Percentiles rank a stretch among this genome's conserved stretches.
phyloP scores from a whole-genome alignment of 2,888 invertebrate species.

The Subacronicta megacephala region DNA sequence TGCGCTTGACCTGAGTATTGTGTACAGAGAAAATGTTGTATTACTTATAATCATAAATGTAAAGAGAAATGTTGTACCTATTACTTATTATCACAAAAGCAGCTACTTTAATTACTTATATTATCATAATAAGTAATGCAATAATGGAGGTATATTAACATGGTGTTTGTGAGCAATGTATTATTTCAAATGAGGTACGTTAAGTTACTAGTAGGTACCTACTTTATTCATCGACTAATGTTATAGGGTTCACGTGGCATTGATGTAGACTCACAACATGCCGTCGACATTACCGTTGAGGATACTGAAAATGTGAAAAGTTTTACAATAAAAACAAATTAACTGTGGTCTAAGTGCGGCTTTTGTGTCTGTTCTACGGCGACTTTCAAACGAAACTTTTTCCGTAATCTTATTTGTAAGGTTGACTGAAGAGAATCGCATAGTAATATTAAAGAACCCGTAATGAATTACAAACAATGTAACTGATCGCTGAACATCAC shows the following conservation, averaged over 20 bases:
- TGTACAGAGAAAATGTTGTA: conserved; percentile 11
- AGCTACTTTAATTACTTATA: not conserved
- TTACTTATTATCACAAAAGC: too few relatives aligned
- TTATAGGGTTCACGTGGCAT: conserved; percentile 45
- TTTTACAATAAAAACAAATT: conserved; percentile 86
- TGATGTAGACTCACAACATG: conserved; percentile 56
- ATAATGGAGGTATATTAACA: not conserved
- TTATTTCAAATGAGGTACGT: not conserved
- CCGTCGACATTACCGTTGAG: conserved; percentile 66
- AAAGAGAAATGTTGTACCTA: too few relatives aligned
- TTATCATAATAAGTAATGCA: too few relatives aligned
- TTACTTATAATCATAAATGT: too few relatives aligned
- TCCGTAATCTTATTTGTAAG: conserved; percentile 76
- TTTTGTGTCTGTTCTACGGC: conserved; percentile 70
- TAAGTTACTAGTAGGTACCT: conserved; percentile 16
- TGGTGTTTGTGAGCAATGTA: not conserved
- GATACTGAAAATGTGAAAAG: conserved; percentile 78
- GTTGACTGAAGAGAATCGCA: conserved; percentile 59
- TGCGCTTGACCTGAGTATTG: conserved; percentile 22
- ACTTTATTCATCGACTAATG: conserved; percentile 14
- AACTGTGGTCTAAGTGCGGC: conserved; percentile 76
- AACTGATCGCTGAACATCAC: conserved; percentile 39
- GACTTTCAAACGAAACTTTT: conserved; percentile 76
- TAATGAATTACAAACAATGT: conserved; percentile 62
- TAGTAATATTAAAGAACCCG: conserved; percentile 60